phyloP scores from a whole-genome alignment of 2,888 invertebrate genomes.

The Orchesellides sinensis region DNA sequence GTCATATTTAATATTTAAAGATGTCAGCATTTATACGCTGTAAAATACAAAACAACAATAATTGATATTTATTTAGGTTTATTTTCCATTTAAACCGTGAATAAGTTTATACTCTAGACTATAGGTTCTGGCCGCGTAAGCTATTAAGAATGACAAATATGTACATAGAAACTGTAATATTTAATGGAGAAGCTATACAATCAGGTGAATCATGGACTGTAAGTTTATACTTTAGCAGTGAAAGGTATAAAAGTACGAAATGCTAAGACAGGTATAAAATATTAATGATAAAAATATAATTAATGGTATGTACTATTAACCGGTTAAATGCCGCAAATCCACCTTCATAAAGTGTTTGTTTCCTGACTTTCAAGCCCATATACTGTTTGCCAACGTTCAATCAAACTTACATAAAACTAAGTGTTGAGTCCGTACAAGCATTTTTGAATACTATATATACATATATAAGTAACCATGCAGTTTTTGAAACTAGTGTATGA shows the following conservation, averaged over 20 bases:
- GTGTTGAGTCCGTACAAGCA: no score
- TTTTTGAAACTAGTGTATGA: no score
- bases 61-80: background rate
- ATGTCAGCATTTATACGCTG: background rate
- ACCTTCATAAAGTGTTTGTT: background rate
- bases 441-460: no score
- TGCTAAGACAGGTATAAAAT: background rate
- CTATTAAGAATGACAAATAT: slow-evolving; percentile 57
- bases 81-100: background rate
- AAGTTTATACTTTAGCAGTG: slow-evolving; percentile 34
- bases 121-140: slow-evolving; percentile 45
- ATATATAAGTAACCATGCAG: no score
- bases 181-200: slow-evolving; percentile 37
- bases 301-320: no score
- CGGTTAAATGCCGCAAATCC: background rate
- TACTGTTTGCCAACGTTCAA: background rate
- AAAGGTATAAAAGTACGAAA: background rate
- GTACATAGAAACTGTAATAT: slow-evolving; percentile 40
- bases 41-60: background rate
- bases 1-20: background rate
- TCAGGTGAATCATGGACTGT: slow-evolving; percentile 52
- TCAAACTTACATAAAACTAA: background rate
- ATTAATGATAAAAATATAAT: background rate
- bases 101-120: background rate
- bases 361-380: background rate